Conservation (phyloP, 2,888 invertebrate species). For the Cactoblastis cactorum region DNA sequence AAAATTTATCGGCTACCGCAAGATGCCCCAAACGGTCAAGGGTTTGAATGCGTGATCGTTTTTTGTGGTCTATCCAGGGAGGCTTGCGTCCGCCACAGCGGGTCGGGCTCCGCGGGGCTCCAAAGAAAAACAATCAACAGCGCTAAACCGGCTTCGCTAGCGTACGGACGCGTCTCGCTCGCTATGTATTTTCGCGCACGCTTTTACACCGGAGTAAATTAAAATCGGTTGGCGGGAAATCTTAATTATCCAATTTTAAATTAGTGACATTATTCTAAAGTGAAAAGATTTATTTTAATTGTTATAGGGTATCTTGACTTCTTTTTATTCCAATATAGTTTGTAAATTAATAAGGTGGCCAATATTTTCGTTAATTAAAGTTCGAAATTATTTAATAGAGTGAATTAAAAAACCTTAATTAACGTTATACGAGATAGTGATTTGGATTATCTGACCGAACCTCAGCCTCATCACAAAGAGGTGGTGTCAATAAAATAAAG, state of each 20-base stretch:
- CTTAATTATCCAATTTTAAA: background rate
- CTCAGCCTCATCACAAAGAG: conserved; percentile 23
- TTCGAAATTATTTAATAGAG: background rate
- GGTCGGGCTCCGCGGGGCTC: conserved; percentile 38
- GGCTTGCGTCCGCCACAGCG: conserved; percentile 35
- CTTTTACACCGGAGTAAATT: conserved; percentile 29
- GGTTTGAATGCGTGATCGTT: conserved; percentile 23
- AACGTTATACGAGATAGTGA: conserved; percentile 21
- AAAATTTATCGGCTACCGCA: conserved; percentile 14
- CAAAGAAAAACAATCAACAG: conserved; percentile 70
- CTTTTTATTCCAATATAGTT: background rate
- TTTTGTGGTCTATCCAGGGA: conserved; percentile 32
- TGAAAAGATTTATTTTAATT: background rate
- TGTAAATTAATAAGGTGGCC: background rate
- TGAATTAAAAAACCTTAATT: background rate
- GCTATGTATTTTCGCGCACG: conserved; percentile 23
- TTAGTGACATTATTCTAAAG: background rate
- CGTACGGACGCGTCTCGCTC: conserved; percentile 56
- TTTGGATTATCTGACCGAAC: conserved; percentile 37
- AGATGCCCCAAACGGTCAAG: conserved; percentile 14
- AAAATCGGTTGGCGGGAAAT: conserved; percentile 60
- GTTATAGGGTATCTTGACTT: background rate
- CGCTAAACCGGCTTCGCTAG: conserved; percentile 66
- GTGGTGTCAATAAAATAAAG: conserved; percentile 36
- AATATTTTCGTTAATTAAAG: background rate